Conservation (phyloP, 2,888 invertebrate species). For the Drosophila aldrichi region DNA sequence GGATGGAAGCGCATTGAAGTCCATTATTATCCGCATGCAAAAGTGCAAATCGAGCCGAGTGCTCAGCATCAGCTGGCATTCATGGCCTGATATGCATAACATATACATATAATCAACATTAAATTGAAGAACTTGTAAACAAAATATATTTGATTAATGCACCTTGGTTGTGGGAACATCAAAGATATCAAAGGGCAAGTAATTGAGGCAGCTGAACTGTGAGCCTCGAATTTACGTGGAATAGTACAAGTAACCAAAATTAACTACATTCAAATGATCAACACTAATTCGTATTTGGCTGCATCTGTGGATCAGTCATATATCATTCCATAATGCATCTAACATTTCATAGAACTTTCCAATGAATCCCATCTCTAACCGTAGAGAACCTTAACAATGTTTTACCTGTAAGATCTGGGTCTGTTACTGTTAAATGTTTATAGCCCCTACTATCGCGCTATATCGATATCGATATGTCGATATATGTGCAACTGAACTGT, state of each 20-base stretch:
- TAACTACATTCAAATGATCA: not conserved
- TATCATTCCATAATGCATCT: not conserved
- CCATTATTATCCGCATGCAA: constrained; percentile 10
- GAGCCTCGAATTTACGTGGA: not conserved
- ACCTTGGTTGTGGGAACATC: not conserved
- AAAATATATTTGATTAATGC: constrained; percentile 1
- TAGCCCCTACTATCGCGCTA: too few relatives aligned
- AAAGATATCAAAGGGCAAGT: not conserved
- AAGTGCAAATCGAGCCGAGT: constrained; percentile 11
- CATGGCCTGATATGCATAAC: not conserved
- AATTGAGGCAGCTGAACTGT: not conserved
- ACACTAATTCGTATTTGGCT: not conserved
- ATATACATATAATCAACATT: not conserved
- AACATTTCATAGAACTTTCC: not conserved
- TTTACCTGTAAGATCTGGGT: too few relatives aligned
- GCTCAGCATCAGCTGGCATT: not conserved
- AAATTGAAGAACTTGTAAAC: not conserved
- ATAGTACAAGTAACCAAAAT: too few relatives aligned
- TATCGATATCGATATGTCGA: too few relatives aligned
- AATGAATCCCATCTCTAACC: not conserved
- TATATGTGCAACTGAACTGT: too few relatives aligned
- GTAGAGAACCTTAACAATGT: too few relatives aligned
- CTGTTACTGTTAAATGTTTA: not conserved
- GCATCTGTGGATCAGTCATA: not conserved
- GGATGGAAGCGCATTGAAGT: constrained; percentile 15